A percentile compares a stretch with the other conserved stretches of the same genome.
Conservation (phyloP, 2,888 invertebrate species). For the Thumatha senex region DNA sequence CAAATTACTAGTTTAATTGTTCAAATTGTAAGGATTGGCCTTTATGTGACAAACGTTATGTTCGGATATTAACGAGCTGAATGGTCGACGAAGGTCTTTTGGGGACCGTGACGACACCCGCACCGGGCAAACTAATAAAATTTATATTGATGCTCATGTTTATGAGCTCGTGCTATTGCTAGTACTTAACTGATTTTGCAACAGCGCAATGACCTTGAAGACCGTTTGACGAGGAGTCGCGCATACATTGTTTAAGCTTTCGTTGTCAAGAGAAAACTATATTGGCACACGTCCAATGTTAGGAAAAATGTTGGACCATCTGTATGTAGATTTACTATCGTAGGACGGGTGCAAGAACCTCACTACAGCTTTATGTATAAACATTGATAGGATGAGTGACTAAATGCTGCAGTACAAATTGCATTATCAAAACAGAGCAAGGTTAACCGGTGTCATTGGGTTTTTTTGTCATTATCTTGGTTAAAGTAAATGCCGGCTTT, state of each 20-base stretch:
- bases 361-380: neutral
- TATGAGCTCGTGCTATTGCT: conserved; percentile 46
- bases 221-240: conserved; percentile 30
- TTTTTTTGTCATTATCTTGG: neutral
- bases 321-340: conserved; percentile 31
- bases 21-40: conserved; percentile 44
- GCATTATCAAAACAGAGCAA: neutral
- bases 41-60: conserved; percentile 38
- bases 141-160: conserved; percentile 46
- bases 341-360: conserved; percentile 27
- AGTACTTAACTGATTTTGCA: conserved; percentile 41
- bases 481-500: no score
- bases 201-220: conserved; percentile 30
- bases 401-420: neutral
- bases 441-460: neutral
- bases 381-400: neutral
- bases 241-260: conserved; percentile 8
- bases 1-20: conserved; percentile 25
- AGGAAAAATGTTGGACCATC: conserved; percentile 32
- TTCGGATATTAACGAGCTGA: conserved; percentile 54
- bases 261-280: conserved; percentile 17
- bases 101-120: conserved; percentile 37
- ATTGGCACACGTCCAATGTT: conserved; percentile 49
- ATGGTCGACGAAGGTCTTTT: conserved; percentile 55
- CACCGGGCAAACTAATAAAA: conserved; percentile 49